phyloP scores from a whole-genome alignment of 2,113 vertebrate species.

The Genyomyrus donnyi region DNA sequence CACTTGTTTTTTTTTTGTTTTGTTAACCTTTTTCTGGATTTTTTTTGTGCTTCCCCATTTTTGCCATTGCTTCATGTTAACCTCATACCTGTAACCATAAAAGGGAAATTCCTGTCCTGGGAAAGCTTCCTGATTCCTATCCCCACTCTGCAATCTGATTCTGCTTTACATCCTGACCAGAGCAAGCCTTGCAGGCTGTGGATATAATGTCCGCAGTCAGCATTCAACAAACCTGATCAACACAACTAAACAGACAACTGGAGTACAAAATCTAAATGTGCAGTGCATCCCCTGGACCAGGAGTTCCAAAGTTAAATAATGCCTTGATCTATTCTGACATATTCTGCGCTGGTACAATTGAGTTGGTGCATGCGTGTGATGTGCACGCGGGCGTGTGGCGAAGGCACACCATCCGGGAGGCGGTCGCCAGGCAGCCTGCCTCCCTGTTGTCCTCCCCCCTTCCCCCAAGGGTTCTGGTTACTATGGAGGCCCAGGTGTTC shows the following conservation, averaged over 20 bases:
- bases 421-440: background rate
- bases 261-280: background rate
- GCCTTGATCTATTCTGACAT: background rate
- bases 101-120: background rate
- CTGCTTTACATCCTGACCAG: background rate
- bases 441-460: conserved; percentile 1
- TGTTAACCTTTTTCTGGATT: background rate
- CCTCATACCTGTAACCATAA: background rate
- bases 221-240: background rate
- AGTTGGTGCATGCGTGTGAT: background rate
- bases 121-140: background rate
- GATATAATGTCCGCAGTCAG: background rate
- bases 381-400: background rate
- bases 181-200: background rate
- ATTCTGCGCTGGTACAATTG: background rate
- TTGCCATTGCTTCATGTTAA: background rate
- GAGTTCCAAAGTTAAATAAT: background rate
- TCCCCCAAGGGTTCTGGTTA: conserved; percentile 31
- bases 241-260: background rate
- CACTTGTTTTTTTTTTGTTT: background rate
- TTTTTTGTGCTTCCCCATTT: background rate
- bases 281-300: background rate
- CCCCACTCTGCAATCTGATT: background rate
- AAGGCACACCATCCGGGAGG: background rate
- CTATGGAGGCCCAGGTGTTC: conserved; percentile 32